These are phyloP conservation scores for Philotrypesis tridentata DNA, from an alignment of 1,140 invertebrate genomes.

Conservation along the genomic window DNA sequence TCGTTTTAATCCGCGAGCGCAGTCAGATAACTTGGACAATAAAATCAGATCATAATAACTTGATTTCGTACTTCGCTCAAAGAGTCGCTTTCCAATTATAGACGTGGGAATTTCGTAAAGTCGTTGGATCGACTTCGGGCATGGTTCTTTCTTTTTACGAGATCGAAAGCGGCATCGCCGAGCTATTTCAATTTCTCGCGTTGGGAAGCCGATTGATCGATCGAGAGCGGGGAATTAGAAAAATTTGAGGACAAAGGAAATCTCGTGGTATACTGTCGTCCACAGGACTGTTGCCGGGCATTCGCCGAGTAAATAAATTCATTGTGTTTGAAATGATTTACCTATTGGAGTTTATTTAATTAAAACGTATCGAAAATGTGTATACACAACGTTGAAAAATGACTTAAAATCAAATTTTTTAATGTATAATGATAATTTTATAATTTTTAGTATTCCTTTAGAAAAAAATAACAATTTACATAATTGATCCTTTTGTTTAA, in stretches of 20 bases:
- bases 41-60: slow-evolving; percentile 9
- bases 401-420: no score
- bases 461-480: no score
- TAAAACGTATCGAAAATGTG: no score
- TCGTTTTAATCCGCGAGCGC: not conserved
- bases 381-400: no score
- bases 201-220: not conserved
- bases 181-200: slow-evolving; percentile 1
- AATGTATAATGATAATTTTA: no score
- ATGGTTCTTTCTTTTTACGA: not conserved
- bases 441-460: no score
- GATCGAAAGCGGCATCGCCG: not conserved
- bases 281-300: no score
- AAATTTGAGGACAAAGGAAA: not conserved
- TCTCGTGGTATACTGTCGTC: no score
- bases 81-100: slow-evolving; percentile 6
- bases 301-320: no score
- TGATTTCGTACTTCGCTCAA: not conserved
- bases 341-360: no score
- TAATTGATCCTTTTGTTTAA: no score
- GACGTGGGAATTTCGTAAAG: not conserved
- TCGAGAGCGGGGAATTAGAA: not conserved
- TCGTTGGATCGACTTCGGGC: not conserved
- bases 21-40: not conserved
- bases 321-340: no score